Evolutionary conservation across 1,140 invertebrate genomes (phyloP), one percentile per base, ranked within the genome.

Genomic region (Pseudomyrmex sp.): DNA sequence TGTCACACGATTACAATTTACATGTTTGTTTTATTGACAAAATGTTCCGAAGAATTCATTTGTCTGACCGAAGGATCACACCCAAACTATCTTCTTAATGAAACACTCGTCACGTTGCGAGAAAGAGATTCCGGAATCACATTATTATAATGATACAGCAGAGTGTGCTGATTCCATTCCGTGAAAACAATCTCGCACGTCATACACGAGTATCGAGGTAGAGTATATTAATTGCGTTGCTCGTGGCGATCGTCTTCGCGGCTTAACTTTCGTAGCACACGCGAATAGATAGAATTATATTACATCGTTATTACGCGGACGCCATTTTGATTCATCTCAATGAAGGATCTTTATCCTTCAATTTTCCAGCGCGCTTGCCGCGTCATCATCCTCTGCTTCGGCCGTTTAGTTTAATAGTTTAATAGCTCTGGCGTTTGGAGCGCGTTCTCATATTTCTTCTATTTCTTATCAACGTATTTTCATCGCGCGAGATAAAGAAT

Each of bases 101-200:
- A 74, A 87, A 54, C 26, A n/a, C 44, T 35, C 63, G 7, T 10
- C 13, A 23, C 23, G 12, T 62, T 1, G 35, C 8, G 10, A 35
- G 54, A 7, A 35, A 35, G 12, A 46, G 12, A 46, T 77, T 50
- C 20, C 58, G 59, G 50, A 59, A 69, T 23, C 61, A 73, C 61
- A 73, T 88, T 87, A 80, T 77, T 44, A 48, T 88, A 66, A 85
- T 62, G 72, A 79, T 73, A 52, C 44, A 12, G 52, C 35, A 7
- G 46, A 35, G 46, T 35, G 54, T 50, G 44, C 10, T 8, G 35
- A 73, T 59, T 84, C 75, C 9, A 23, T 84, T 84, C 66, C 46
- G 48, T 62, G 63, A 52, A 75, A 85, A 76, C 46, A 13, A 48
- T 66, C 12, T 10, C 82, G 44, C 70, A 56, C 18, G 10, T 50